phyloP scores from a whole-genome alignment of 2,797 vertebrate genomes.

The Lateolabrax maculatus region DNA sequence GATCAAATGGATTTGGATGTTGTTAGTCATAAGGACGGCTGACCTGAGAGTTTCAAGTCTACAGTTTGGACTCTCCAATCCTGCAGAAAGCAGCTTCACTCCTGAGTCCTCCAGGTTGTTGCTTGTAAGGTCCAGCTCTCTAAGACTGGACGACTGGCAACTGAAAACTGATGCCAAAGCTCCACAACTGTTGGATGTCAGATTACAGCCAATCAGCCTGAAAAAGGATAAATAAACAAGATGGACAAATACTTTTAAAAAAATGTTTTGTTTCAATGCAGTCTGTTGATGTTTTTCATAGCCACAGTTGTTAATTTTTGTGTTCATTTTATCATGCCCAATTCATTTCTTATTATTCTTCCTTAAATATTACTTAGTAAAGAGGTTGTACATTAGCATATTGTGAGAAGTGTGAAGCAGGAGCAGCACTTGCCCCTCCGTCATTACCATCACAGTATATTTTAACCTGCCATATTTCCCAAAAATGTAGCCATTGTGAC shows the following conservation, averaged over 20 bases:
- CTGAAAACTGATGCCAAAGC: conserved; percentile 5
- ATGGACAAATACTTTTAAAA: too few species aligned
- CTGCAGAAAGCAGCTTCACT: background rate
- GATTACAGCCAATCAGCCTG: conserved; percentile 1
- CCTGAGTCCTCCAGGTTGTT: rapidly evolving
- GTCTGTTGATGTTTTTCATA: background rate
- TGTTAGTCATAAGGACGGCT: background rate
- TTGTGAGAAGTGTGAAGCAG: too few species aligned
- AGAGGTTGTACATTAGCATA: too few species aligned
- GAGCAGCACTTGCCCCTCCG: too few species aligned
- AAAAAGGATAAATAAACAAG: background rate
- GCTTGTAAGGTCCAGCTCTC: background rate
- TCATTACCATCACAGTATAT: too few species aligned
- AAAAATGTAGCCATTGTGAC: background rate
- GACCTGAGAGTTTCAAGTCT: conserved; percentile 21
- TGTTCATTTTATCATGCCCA: too few species aligned
- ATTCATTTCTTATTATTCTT: too few species aligned
- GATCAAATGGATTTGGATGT: background rate
- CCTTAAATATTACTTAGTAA: too few species aligned
- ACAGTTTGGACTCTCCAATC: conserved; percentile 17
- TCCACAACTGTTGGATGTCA: rapidly evolving
- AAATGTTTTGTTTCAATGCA: background rate
- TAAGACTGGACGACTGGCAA: background rate
- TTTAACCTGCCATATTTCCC: too few species aligned
- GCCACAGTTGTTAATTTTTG: background rate